These are phyloP conservation scores for Elmis aenea DNA, from an alignment of 2,888 invertebrate species.

Conservation along the genomic window DNA sequence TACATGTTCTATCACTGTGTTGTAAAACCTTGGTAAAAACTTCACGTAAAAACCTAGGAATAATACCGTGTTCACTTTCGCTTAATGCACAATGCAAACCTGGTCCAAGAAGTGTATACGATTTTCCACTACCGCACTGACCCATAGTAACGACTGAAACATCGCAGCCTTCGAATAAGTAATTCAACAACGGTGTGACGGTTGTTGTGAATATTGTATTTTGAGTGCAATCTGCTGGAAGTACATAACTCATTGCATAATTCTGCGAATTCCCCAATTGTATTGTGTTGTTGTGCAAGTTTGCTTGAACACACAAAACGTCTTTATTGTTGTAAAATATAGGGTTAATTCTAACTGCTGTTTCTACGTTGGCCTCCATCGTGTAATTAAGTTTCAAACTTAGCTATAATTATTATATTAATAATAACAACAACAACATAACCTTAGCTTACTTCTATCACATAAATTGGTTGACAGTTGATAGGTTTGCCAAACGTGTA, in stretches of 20 bases:
- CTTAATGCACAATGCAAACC: conserved; percentile 57
- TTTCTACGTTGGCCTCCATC: conserved; percentile 71
- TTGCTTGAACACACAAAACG: conserved; percentile 55
- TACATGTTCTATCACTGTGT: conserved; percentile 60
- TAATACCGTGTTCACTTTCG: conserved; percentile 67
- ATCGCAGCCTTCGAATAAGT: conserved; percentile 68
- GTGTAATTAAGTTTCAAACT: no score
- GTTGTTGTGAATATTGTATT: conserved; percentile 60
- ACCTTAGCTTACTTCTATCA: no score
- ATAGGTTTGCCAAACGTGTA: no score
- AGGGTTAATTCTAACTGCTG: conserved; percentile 63
- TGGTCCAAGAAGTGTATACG: conserved; percentile 67
- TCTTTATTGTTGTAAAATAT: conserved; percentile 52
- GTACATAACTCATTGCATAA: conserved; percentile 52
- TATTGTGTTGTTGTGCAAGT: conserved; percentile 55
- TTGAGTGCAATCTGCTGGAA: conserved; percentile 59
- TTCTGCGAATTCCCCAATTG: conserved; percentile 57
- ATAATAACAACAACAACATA: no score
- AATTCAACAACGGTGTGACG: conserved; percentile 61
- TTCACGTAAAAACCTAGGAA: conserved; percentile 67
- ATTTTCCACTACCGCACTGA: conserved; percentile 62
- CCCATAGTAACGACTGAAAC: conserved; percentile 69
- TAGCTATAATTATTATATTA: no score
- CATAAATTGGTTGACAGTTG: no score
- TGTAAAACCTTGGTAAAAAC: conserved; percentile 63